Base-by-base conservation (phyloP, 2,113 vertebrate species). In the Dasypus novemcinctus region DNA sequence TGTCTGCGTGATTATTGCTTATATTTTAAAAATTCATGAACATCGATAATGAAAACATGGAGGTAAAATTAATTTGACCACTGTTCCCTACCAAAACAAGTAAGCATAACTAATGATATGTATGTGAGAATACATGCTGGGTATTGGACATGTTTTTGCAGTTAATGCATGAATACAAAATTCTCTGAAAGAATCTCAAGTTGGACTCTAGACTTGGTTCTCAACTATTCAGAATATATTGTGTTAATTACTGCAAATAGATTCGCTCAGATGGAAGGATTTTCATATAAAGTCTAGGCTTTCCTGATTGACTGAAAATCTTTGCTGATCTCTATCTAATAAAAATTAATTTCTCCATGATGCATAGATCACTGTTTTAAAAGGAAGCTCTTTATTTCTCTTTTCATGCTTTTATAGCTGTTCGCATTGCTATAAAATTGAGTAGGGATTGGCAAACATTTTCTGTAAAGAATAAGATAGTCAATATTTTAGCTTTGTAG, bases 41-140 rank as follows among this genome's bases (percentile, higher is more conserved):
- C 17, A 87, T 57, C 43, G 76, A 17, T 36, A 88, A 59, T 43
- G 43, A 91, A 91, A 91, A 63, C 23, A 72, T 59, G 41, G 23
- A 69, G 29, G 13, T 68, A 90, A 94, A 95, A 78, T 85, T 52
- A 72, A 75, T 86, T 88, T 91, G 49, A 52, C 36, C 10, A 33
- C 11, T 12, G 17, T 11, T 41, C 2, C 5, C 27, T 63, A 2
- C 31, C 8, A 0, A 43, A 64, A 33, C 71, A 90, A 85, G 12
- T 25, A 80, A 57, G 49, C 20, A 33, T 82, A 93, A 82, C 5
- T 66, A 88, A 78, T 17, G 18, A 5, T 72, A 4, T 63, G 23
- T 12, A 80, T 74, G n/a, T 31, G 17, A 75, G 15, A 83, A 69
- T 63, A 27, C 15, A 66, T 76, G 11, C 29, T 93, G 81, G 18